phyloP scores from a whole-genome alignment of 1,140 invertebrate species.

The Cotesia vestalis region DNA sequence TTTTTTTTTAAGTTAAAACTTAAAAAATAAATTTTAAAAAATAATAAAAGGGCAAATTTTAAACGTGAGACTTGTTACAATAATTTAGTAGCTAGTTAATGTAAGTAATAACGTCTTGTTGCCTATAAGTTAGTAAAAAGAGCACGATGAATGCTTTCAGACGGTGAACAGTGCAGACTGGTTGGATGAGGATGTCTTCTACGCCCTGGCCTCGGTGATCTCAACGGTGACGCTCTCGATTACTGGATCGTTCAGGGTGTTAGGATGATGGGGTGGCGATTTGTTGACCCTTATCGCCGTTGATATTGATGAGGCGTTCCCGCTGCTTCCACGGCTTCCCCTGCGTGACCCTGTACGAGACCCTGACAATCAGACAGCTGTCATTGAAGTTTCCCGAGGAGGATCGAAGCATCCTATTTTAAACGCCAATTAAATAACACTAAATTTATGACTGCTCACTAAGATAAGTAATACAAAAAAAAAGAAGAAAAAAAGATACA shows the following conservation, averaged over 20 bases:
- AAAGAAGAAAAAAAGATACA: background rate
- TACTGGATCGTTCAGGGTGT: slow-evolving; percentile 61
- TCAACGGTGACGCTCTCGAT: slow-evolving; percentile 70
- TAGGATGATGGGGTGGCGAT: slow-evolving; percentile 59
- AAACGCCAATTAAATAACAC: slow-evolving; percentile 7
- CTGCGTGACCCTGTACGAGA: slow-evolving; percentile 74
- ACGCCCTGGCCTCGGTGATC: slow-evolving; percentile 65
- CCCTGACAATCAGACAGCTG: slow-evolving; percentile 69
- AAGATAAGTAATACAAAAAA: background rate
- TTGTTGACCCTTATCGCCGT: slow-evolving; percentile 70
- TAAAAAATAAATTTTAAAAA: too few relatives aligned
- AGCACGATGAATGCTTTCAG: background rate
- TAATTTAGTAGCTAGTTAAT: too few relatives aligned
- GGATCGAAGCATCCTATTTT: slow-evolving; percentile 21
- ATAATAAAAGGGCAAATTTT: too few relatives aligned
- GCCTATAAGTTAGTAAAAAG: background rate
- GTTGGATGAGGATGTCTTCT: slow-evolving; percentile 38
- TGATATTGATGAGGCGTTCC: slow-evolving; percentile 71
- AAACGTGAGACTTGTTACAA: too few relatives aligned
- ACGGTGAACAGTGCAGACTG: background rate
- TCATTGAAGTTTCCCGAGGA: slow-evolving; percentile 47
- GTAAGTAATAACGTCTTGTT: background rate
- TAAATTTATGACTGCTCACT: slow-evolving; percentile 13
- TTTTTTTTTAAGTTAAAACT: too few relatives aligned
- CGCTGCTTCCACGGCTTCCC: slow-evolving; percentile 73